These are phyloP conservation scores for Reticulitermes lucifugus DNA, from an alignment of 2,888 invertebrate genomes.

Conservation along the genomic window DNA sequence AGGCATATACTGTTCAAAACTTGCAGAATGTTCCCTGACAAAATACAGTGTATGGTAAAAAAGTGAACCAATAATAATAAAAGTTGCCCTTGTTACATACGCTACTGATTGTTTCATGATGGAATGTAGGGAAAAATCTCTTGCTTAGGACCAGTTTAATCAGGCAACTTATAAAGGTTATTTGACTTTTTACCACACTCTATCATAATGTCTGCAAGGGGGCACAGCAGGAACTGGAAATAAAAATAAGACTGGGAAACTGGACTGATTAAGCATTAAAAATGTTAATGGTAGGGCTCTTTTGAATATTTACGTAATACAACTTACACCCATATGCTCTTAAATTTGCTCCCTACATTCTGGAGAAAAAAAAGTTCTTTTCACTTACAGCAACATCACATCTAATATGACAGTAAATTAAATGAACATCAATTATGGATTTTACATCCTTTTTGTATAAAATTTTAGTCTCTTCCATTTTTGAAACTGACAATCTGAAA, in stretches of 20 bases:
- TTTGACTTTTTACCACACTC: not conserved
- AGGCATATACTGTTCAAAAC: not conserved
- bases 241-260: not conserved
- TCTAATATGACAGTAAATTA: not conserved
- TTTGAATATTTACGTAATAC: not conserved
- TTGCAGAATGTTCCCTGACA: not conserved
- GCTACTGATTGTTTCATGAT: not conserved
- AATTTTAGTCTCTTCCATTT: not conserved
- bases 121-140: conserved; percentile 22
- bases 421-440: not conserved
- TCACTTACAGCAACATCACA: not conserved
- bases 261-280: not conserved
- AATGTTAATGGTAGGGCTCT: not conserved
- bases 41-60: conserved; percentile 15
- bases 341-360: not conserved
- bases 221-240: not conserved
- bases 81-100: not conserved
- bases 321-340: not conserved
- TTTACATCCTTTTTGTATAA: not conserved
- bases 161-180: not conserved
- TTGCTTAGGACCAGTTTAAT: not conserved
- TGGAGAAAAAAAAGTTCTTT: not conserved
- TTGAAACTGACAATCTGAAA: not conserved
- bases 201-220: not conserved
- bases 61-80: not conserved